phyloP scores from a whole-genome alignment of 2,797 vertebrate species.

The Tapera naevia region DNA sequence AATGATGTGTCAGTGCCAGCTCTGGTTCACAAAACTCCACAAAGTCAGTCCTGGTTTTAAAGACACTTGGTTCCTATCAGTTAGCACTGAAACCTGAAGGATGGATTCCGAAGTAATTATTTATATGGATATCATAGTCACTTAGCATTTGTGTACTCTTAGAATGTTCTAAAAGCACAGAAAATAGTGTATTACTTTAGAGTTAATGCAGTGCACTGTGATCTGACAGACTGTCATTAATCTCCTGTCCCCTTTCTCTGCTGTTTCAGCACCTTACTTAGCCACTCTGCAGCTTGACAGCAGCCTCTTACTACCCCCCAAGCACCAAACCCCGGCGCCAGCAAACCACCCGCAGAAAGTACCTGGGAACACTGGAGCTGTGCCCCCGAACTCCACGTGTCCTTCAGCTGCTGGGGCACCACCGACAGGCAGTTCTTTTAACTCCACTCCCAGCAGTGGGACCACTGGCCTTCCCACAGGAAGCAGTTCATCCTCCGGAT shows the following conservation, averaged over 20 bases:
- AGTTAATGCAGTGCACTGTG: neutral
- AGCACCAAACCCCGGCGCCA: slow-evolving; percentile 77
- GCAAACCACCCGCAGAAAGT: slow-evolving; percentile 66
- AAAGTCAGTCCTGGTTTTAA: neutral
- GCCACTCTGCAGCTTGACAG: slow-evolving; percentile 89
- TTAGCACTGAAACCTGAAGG: neutral
- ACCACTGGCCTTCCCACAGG: slow-evolving; percentile 38
- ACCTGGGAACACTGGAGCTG: slow-evolving; percentile 59
- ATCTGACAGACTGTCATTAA: neutral
- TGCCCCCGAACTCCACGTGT: slow-evolving; percentile 37
- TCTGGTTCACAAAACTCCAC: neutral
- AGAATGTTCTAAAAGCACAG: neutral
- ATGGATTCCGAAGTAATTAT: neutral
- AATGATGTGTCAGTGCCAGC: neutral
- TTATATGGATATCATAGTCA: neutral
- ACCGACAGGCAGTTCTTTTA: slow-evolving; percentile 75
- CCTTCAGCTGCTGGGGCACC: slow-evolving; percentile 70
- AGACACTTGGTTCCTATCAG: neutral
- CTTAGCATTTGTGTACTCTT: neutral
- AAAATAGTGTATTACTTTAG: neutral
- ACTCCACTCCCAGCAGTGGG: slow-evolving; percentile 69
- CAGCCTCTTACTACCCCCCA: slow-evolving; percentile 89
- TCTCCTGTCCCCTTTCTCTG: neutral
- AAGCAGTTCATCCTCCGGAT: slow-evolving; percentile 67
- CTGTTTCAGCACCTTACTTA: slow-evolving; percentile 88